A percentile compares a stretch with the other conserved stretches of the same genome.
phyloP scores from a whole-genome alignment of 2,797 vertebrate species.

The Sciurus carolinensis region DNA sequence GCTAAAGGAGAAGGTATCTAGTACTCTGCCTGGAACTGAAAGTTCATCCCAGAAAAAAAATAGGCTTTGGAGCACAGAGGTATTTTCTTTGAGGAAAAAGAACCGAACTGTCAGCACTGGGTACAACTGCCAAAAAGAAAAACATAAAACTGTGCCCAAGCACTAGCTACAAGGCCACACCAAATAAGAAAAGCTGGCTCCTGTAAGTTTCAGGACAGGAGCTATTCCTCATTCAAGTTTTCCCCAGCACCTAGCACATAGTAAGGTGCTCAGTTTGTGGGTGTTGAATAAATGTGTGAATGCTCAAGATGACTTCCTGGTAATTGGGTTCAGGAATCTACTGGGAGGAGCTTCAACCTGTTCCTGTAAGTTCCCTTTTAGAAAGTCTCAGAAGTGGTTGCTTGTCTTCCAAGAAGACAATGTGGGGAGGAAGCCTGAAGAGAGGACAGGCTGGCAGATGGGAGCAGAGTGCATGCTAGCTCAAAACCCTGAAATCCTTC shows the following conservation, averaged over 20 bases:
- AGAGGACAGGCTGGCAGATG: constrained; percentile 32
- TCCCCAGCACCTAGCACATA: background rate
- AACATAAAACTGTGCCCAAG: background rate
- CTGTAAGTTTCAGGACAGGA: constrained; percentile 12
- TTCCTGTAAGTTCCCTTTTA: constrained; percentile 24
- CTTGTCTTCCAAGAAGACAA: constrained; percentile 23
- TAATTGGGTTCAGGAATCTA: constrained; percentile 28
- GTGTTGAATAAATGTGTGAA: background rate
- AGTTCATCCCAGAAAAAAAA: constrained; percentile 35
- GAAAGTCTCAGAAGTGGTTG: constrained; percentile 7
- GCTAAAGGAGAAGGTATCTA: background rate
- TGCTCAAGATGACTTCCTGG: constrained; percentile 46
- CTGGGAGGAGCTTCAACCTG: constrained; percentile 37
- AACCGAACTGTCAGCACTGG: constrained; percentile 18
- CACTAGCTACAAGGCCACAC: constrained; percentile 52
- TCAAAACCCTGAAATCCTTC: constrained; percentile 48
- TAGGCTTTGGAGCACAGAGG: constrained; percentile 61
- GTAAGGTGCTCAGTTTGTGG: background rate
- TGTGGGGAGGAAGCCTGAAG: background rate
- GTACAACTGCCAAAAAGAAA: constrained; percentile 32
- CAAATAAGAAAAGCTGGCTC: constrained; percentile 53
- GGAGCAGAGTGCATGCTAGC: constrained; percentile 50
- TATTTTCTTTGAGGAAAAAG: constrained; percentile 65
- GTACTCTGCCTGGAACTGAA: constrained; percentile 20
- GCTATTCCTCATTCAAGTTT: background rate